Conservation (phyloP, 2,113 vertebrate species). For the Plecotus auritus region DNA sequence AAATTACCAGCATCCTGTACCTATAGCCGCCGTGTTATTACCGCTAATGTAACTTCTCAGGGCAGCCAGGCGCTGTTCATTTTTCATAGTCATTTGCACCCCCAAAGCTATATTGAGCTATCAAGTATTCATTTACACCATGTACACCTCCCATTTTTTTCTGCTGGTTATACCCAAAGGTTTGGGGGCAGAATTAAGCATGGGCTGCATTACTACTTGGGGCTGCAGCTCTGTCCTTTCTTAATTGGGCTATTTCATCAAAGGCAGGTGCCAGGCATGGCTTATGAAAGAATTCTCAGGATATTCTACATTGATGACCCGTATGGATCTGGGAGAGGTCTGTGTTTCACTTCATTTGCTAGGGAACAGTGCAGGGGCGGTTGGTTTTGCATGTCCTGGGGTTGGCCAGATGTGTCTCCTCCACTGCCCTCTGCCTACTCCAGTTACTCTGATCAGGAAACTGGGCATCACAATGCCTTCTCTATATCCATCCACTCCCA, state of each 20-base stretch:
- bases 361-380: neutral
- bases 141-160: neutral
- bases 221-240: neutral
- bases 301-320: neutral
- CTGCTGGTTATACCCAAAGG: constrained; percentile 32
- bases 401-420: neutral
- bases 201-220: neutral
- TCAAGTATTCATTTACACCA: constrained; percentile 45
- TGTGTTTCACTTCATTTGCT: neutral
- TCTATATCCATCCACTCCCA: neutral
- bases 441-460: neutral
- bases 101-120: constrained; percentile 55
- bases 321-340: neutral
- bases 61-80: constrained; percentile 3
- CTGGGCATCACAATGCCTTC: neutral
- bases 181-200: constrained; percentile 43
- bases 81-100: constrained; percentile 50
- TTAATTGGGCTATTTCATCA: constrained; percentile 39
- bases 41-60: constrained; percentile 47
- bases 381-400: neutral
- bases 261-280: neutral
- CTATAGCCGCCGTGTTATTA: constrained; percentile 16
- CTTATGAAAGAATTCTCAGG: neutral
- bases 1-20: constrained; percentile 29
- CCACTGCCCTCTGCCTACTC: neutral